These are phyloP conservation scores for Homarus americanus DNA, from an alignment of 1,140 invertebrate genomes.

Conservation along the genomic window DNA sequence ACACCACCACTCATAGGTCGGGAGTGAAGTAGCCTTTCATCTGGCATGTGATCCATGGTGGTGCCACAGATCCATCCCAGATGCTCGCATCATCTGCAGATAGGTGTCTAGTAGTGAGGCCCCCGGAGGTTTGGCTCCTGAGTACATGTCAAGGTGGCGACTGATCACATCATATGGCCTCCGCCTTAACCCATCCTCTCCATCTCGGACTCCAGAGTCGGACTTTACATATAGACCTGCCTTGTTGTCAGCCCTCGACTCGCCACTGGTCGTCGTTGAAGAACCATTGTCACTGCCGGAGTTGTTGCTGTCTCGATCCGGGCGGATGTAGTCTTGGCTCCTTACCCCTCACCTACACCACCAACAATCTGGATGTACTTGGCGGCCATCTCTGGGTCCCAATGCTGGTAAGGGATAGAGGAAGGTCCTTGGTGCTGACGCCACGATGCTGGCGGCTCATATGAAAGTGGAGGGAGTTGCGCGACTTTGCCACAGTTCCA, in stretches of 20 bases:
- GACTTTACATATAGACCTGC: slow-evolving; percentile 68
- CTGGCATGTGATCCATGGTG: slow-evolving; percentile 48
- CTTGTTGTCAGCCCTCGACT: slow-evolving; percentile 63
- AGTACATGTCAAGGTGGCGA: slow-evolving; percentile 71
- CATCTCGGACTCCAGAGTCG: slow-evolving; percentile 38
- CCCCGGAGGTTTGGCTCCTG: slow-evolving; percentile 64
- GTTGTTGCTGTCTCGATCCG: slow-evolving; percentile 56
- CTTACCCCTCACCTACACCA: slow-evolving; percentile 74
- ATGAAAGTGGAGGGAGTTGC: slow-evolving; percentile 93
- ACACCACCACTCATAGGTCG: slow-evolving; percentile 61
- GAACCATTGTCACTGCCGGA: slow-evolving; percentile 66
- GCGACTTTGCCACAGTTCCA: slow-evolving; percentile 93
- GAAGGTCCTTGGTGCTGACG: slow-evolving; percentile 94
- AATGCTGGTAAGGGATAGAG: slow-evolving; percentile 91
- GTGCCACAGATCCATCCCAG: slow-evolving; percentile 74
- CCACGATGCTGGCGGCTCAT: slow-evolving; percentile 95
- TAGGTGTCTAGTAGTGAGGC: slow-evolving; percentile 75
- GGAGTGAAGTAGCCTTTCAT: slow-evolving; percentile 56
- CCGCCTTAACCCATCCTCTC: slow-evolving; percentile 57
- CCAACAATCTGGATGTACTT: slow-evolving; percentile 74
- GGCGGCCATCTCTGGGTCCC: slow-evolving; percentile 90
- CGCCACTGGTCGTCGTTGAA: slow-evolving; percentile 34
- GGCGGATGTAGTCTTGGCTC: slow-evolving; percentile 69
- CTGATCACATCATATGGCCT: slow-evolving; percentile 70
- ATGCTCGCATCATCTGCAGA: slow-evolving; percentile 75